Evolutionary conservation across 2,888 invertebrate species (phyloP).

Genomic region (Syrista parreyssii): DNA sequence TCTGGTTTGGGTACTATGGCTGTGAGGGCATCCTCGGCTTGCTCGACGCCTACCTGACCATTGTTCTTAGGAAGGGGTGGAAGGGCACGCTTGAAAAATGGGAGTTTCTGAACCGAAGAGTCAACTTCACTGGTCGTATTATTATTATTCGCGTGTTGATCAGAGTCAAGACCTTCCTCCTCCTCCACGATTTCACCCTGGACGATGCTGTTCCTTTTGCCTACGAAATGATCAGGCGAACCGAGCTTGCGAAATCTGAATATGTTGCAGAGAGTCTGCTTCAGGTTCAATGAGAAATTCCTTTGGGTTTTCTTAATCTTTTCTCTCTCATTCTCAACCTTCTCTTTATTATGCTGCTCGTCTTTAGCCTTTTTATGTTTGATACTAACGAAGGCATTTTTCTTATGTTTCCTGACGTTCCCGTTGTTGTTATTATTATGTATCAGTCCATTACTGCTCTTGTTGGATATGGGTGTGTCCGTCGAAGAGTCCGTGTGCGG

Average conservation of each 20-base stretch:
- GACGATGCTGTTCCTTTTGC: constrained; percentile 58
- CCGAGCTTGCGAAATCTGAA: constrained; percentile 77
- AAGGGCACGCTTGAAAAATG: constrained; percentile 75
- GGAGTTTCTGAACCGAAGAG: constrained; percentile 65
- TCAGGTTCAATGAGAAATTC: constrained; percentile 80
- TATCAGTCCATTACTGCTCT: constrained; percentile 65
- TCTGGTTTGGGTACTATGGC: constrained; percentile 55
- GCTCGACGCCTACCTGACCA: constrained; percentile 63
- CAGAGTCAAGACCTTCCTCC: constrained; percentile 52
- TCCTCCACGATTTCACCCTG: constrained; percentile 62
- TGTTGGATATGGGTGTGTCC: constrained; percentile 65
- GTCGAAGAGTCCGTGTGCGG: constrained; percentile 63
- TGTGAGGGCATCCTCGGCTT: constrained; percentile 61
- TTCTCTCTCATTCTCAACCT: constrained; percentile 64
- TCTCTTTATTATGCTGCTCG: constrained; percentile 49
- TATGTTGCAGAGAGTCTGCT: constrained; percentile 87
- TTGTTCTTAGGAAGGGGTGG: constrained; percentile 74
- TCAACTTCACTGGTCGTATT: constrained; percentile 56
- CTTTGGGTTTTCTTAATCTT: constrained; percentile 74
- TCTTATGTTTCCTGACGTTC: constrained; percentile 74
- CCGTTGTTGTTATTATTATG: constrained; percentile 67
- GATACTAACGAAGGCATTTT: constrained; percentile 63
- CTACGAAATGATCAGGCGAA: constrained; percentile 68
- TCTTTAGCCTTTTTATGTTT: constrained; percentile 69
- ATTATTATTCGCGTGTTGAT: constrained; percentile 55